phyloP scores from a whole-genome alignment of 2,888 invertebrate species.

The Yponomeuta plumbellus region DNA sequence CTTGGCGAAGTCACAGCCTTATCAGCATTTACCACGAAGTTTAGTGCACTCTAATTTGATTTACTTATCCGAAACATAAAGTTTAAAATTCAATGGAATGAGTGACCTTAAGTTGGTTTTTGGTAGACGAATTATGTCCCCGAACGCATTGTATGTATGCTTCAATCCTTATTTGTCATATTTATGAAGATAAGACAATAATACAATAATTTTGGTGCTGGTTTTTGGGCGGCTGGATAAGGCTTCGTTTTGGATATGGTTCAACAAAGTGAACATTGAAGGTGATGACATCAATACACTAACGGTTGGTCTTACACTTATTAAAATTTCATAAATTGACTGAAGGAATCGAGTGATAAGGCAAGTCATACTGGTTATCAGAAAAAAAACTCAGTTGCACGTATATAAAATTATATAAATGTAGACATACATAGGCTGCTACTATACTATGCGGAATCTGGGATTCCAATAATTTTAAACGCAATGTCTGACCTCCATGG shows the following conservation, averaged over 20 bases:
- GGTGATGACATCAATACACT: neutral
- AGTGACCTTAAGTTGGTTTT: constrained; percentile 19
- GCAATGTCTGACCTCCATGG: too few species aligned
- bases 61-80: constrained; percentile 10
- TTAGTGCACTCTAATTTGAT: constrained; percentile 4
- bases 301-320: too few species aligned
- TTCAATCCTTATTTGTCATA: constrained; percentile 21
- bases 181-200: constrained; percentile 27
- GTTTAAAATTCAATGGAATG: constrained; percentile 23
- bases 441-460: too few species aligned
- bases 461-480: too few species aligned
- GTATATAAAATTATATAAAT: too few species aligned
- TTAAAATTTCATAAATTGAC: too few species aligned
- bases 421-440: too few species aligned
- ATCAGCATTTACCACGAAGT: constrained; percentile 23
- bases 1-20: constrained; percentile 43
- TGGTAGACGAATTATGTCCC: constrained; percentile 32
- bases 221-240: neutral
- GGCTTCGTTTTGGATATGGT: neutral
- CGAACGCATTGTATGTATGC: constrained; percentile 46
- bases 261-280: neutral
- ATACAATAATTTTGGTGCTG: constrained; percentile 2
- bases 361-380: too few species aligned
- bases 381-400: too few species aligned
- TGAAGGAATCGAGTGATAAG: too few species aligned